Evolutionary conservation across 2,888 invertebrate genomes (phyloP).

Genomic region (Onchidella celtica): DNA sequence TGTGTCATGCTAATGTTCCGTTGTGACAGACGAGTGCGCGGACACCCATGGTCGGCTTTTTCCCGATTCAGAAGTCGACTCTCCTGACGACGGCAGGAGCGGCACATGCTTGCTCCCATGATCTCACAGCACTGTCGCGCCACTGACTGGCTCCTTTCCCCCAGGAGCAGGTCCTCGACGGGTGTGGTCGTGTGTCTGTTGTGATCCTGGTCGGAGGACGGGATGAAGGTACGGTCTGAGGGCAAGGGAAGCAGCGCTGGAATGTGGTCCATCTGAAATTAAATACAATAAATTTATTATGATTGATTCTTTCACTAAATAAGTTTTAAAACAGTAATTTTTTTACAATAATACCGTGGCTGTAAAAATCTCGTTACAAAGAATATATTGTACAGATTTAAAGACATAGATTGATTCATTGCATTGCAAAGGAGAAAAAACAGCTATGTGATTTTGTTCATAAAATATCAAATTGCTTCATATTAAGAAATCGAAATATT

Average conservation of each 20-base stretch:
- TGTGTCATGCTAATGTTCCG: slow-evolving; percentile 68
- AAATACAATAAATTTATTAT: no score
- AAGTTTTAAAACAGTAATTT: no score
- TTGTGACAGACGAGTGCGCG: slow-evolving; percentile 64
- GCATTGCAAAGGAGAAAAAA: no score
- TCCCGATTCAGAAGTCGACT: slow-evolving; percentile 58
- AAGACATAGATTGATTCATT: no score
- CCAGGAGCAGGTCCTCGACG: background rate
- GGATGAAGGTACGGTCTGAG: slow-evolving; percentile 35
- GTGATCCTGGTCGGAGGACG: slow-evolving; percentile 26
- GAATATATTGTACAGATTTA: no score
- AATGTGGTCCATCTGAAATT: slow-evolving; percentile 27
- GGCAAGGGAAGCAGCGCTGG: slow-evolving; percentile 22
- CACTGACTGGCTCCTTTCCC: slow-evolving; percentile 25
- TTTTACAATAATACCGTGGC: no score
- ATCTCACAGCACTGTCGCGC: slow-evolving; percentile 63
- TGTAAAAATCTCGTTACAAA: no score
- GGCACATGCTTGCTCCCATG: slow-evolving; percentile 70
- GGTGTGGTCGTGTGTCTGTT: slow-evolving; percentile 25
- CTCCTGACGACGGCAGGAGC: slow-evolving; percentile 66
- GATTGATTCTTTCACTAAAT: no score
- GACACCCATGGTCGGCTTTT: slow-evolving; percentile 60
- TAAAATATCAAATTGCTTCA: no score
- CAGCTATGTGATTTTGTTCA: no score
- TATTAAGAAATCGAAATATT: no score